phyloP scores from a whole-genome alignment of 2,888 invertebrate genomes.

The Saturnia pavonia region DNA sequence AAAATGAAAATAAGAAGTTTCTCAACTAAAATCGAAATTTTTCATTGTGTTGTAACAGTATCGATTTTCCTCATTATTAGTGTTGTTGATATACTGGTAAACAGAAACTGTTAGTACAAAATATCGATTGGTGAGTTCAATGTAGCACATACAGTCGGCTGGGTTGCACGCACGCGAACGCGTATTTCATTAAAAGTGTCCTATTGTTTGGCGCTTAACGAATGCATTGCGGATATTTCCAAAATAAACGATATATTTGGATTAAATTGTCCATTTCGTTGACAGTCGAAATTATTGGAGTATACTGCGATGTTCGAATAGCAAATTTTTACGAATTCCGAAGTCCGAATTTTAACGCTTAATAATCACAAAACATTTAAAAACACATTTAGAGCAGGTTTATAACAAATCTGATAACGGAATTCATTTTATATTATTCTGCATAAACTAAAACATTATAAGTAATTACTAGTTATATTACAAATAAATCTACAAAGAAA shows the following conservation, averaged over 20 bases:
- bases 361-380: background rate
- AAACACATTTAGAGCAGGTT: no score
- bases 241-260: constrained; percentile 27
- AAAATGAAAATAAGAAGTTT: background rate
- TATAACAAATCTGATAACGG: no score
- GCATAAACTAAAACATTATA: no score
- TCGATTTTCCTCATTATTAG: constrained; percentile 16
- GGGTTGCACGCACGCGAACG: background rate
- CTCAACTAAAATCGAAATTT: background rate
- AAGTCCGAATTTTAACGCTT: background rate
- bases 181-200: background rate
- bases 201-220: background rate
- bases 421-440: no score
- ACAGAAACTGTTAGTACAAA: constrained; percentile 25
- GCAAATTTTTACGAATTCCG: no score
- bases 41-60: background rate
- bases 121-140: constrained; percentile 37
- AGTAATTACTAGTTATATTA: no score
- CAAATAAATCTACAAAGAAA: no score
- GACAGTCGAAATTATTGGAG: background rate
- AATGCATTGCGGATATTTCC: background rate
- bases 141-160: constrained; percentile 20
- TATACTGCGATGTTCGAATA: background rate
- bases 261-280: background rate
- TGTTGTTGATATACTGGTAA: constrained; percentile 19